These are phyloP conservation scores for Anarsia innoxiella DNA, from an alignment of 2,888 invertebrate species.

Conservation along the genomic window DNA sequence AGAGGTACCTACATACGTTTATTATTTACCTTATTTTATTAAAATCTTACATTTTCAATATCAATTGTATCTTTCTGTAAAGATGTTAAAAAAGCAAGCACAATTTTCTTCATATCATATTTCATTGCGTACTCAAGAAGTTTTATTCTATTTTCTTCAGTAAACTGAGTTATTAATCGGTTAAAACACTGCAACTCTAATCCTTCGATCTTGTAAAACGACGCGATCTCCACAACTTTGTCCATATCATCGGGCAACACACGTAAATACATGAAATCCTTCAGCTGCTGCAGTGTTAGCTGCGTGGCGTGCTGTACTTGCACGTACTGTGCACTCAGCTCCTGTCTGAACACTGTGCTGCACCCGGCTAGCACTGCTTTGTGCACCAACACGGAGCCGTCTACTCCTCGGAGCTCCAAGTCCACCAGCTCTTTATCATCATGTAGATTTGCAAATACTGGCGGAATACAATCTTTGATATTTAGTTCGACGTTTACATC, in stretches of 20 bases:
- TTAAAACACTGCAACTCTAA: background rate
- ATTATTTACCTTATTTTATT: too few species aligned
- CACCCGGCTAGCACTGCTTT: background rate
- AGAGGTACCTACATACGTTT: too few species aligned
- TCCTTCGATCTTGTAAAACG: background rate
- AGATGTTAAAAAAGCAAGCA: too few species aligned
- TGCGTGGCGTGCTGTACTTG: background rate
- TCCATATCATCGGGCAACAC: background rate
- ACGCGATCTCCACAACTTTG: background rate
- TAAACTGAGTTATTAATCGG: background rate
- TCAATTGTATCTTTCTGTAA: too few species aligned
- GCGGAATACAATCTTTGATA: too few species aligned
- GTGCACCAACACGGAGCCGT: background rate
- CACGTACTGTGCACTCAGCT: background rate
- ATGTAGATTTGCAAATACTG: too few species aligned
- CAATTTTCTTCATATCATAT: background rate
- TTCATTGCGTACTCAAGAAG: slow-evolving; percentile 6
- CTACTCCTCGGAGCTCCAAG: background rate
- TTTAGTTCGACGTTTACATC: slow-evolving; percentile 30
- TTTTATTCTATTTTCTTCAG: slow-evolving; percentile 2
- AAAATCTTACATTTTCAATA: too few species aligned
- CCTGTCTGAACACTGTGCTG: background rate
- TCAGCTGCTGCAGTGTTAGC: background rate
- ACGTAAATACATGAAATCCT: background rate
- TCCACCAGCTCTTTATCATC: background rate